Evolutionary conservation across 2,888 invertebrate species (phyloP), one percentile per base, ranked within the genome.

Genomic region (Sinodicranocentrus sp.): DNA sequence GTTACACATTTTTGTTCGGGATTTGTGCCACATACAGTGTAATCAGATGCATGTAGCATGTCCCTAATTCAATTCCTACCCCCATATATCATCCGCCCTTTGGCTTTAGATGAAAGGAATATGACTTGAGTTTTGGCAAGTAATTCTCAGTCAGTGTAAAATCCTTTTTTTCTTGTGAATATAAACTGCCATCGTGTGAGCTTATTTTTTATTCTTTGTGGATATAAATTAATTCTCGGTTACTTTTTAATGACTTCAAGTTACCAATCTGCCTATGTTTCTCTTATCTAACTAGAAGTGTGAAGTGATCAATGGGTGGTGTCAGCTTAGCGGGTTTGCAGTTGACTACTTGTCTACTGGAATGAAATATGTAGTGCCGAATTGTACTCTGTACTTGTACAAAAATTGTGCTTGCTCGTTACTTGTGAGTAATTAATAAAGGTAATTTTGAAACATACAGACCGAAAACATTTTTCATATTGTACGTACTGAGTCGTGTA

Each of bases 21-120:
- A n/a, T n/a, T n/a, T n/a, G n/a, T n/a, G n/a, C n/a, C n/a, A n/a
- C n/a, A n/a, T n/a, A n/a, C n/a, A n/a, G n/a, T n/a, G n/a, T n/a
- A n/a, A n/a, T n/a, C n/a, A n/a, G n/a, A 44, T 44, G 44, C 44
- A 44, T 8, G 44, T 13, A 44, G 13, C 44, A 44, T 33, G 33
- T 33, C 5, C 33, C 33, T 33, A 33, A 33, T 33, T 33, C 33
- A 33, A 33, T 33, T 28, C 39, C 23, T n/a, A 26, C 52, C 21
- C 33, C 48, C 17, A 61, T 72, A 43, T 72, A 72, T 72, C 72
- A 73, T 73, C 61, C 73, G 48, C 73, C 73, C 73, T 73, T 73
- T 73, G 73, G 61, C 73, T 44, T 28, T 48, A 59, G 43, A 73
- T 61, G 73, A 73, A 73, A 73, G 61, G 73, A 73, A 73, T 59